A percentile compares a stretch with the other conserved stretches of the same genome.
Evolutionary conservation across 2,888 invertebrate species (phyloP).

Genomic region (Diarsia brunnea): DNA sequence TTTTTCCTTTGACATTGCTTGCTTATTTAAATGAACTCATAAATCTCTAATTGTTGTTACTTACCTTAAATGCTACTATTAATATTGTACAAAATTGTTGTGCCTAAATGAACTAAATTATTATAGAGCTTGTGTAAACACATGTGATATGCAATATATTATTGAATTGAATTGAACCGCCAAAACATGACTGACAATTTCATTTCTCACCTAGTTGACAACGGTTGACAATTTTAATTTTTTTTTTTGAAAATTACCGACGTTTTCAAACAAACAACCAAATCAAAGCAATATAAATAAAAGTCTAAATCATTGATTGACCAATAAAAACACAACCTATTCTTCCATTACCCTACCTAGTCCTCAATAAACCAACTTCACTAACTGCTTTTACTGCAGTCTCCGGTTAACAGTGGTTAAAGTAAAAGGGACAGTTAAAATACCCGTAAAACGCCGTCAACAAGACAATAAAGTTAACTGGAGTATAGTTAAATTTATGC

Average conservation of each 20-base stretch:
- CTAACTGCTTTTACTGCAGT: conserved; percentile 8
- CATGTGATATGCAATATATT: too few relatives aligned
- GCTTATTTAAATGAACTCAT: too few relatives aligned
- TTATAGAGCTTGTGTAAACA: too few relatives aligned
- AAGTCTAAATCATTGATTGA: conserved; percentile 12
- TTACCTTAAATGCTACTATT: too few relatives aligned
- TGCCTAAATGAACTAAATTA: too few relatives aligned
- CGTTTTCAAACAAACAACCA: not conserved
- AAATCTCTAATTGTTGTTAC: too few relatives aligned
- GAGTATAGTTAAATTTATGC: conserved; percentile 56
- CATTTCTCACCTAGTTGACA: not conserved
- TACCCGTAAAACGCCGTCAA: conserved; percentile 57
- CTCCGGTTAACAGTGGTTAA: conserved; percentile 35
- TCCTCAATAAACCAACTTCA: conserved; percentile 37
- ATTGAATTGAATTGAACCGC: too few relatives aligned
- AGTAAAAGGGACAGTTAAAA: conserved; percentile 52
- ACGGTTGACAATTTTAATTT: too few relatives aligned
- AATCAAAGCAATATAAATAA: conserved; percentile 18
- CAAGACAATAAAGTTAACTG: conserved; percentile 41
- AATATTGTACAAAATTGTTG: too few relatives aligned
- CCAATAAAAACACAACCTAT: conserved; percentile 26
- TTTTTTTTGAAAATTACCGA: conserved; percentile 7
- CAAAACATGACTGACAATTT: not conserved
- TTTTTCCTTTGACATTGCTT: too few relatives aligned
- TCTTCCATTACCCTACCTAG: not conserved